A percentile compares a stretch with the other conserved stretches of the same genome.
Evolutionary conservation across 1,140 invertebrate species (phyloP).

Genomic region (honey bee (Apis mellifera)): Amel_HAv3.1 CM009944.2:8520001-8520500

Average conservation of each 20-base stretch:
- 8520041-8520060: too few species aligned
- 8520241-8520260: constrained; percentile 71
- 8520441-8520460: neutral
- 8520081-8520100: too few species aligned
- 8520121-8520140: too few species aligned
- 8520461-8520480: constrained; percentile 36
- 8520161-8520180: too few species aligned
- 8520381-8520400: constrained; percentile 58
- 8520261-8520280: constrained; percentile 67
- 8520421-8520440: neutral
- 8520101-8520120: too few species aligned
- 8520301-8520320: constrained; percentile 54
- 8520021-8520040: too few species aligned
- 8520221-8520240: constrained; percentile 22
- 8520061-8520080: too few species aligned
- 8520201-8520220: constrained; percentile 24
- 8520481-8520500: constrained; percentile 50
- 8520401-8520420: constrained; percentile 59
- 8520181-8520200: neutral
- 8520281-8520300: constrained; percentile 12
- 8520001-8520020: too few species aligned
- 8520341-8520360: constrained; percentile 21
- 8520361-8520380: constrained; percentile 58
- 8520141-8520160: too few species aligned
- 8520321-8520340: constrained; percentile 34